These are phyloP conservation scores for Trichogramma pretiosum DNA, from an alignment of 1,140 invertebrate genomes.

Conservation along the genomic window DNA sequence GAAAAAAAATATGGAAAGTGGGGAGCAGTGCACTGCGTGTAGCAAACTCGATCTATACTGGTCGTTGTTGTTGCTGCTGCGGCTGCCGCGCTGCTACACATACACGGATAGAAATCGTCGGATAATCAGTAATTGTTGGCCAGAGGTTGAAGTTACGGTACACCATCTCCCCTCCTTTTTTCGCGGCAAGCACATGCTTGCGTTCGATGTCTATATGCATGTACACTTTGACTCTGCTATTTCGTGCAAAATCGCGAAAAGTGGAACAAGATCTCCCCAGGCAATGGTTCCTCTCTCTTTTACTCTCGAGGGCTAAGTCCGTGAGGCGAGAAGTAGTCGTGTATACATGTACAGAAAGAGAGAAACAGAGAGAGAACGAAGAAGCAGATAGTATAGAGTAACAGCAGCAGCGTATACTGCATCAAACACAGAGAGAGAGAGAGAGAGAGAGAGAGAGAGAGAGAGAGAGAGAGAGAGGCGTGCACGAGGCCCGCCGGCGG, in stretches of 20 bases:
- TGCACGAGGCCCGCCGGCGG: conserved; percentile 23
- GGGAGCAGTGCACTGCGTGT: conserved; percentile 21
- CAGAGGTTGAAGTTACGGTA: conserved; percentile 5
- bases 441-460: conserved; percentile 12
- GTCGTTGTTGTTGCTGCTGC: too few species aligned
- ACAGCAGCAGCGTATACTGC: too few species aligned
- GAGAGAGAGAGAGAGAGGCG: conserved; percentile 21
- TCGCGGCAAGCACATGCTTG: too few species aligned
- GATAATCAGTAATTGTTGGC: conserved; percentile 27
- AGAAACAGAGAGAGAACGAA: not conserved
- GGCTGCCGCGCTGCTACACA: too few species aligned
- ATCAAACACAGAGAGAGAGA: conserved; percentile 12
- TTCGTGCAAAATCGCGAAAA: conserved; percentile 31
- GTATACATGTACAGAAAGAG: conserved; percentile 2
- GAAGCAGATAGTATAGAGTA: too few species aligned
- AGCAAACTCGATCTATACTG: conserved; percentile 25
- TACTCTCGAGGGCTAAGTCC: conserved; percentile 9
- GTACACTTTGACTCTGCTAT: conserved; percentile 6
- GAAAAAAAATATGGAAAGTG: not conserved
- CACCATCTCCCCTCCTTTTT: too few species aligned
- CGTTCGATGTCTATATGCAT: too few species aligned
- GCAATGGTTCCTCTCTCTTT: conserved; percentile 13
- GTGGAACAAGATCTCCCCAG: conserved; percentile 30
- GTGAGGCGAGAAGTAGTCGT: conserved; percentile 10
- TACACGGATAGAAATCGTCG: conserved; percentile 26